Evolutionary conservation across 2,113 vertebrate species (phyloP), one percentile per base, ranked within the genome.

Genomic region (Gila orcuttii): DNA sequence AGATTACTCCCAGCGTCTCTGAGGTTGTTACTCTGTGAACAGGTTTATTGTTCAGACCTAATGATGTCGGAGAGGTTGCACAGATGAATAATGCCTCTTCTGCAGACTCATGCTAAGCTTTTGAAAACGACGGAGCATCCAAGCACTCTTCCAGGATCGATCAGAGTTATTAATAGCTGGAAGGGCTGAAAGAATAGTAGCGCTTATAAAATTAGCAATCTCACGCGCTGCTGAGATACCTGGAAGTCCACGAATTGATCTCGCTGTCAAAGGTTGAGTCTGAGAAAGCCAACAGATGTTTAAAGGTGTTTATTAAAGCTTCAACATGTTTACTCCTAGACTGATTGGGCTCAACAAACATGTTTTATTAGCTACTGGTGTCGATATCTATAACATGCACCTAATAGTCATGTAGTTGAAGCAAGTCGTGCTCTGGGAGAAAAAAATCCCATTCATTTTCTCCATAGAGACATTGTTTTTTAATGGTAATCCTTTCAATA

Each of bases 191-290:
- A 80, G 83, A 84, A 80, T 55, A 82, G 68, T 52, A 69, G 85
- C 50, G 39, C 71, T 86, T 89, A 82, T 71, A 77, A 89, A 89
- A 85, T 88, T 42, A 84, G 82, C 75, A 64, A 84, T 77, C 62
- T 31, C 69, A 52, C 15, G 42, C 82, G 19, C 52, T 71, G n/a
- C 52, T 45, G 17, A 47, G 82, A 77, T 60, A 79, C 85, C 79
- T 86, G 69, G 80, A 80, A 84, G 79, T 89, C 71, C 47, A 76
- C 39, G 25, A 23, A 85, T 77, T 79, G 82, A 85, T 86, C n/a
- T 33, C 19, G 2, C 60, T 74, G n/a, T 86, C 60, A 71, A 74
- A 76, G 84, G 25, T 50, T 36, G 77, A 52, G 59, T 79, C 79
- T 79, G 52, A 80, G 59, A 50, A 82, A 64, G 79, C 31, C 83